Evolutionary conservation across 2,888 invertebrate species (phyloP).

Genomic region (Drosophila hawaiiensis): DNA sequence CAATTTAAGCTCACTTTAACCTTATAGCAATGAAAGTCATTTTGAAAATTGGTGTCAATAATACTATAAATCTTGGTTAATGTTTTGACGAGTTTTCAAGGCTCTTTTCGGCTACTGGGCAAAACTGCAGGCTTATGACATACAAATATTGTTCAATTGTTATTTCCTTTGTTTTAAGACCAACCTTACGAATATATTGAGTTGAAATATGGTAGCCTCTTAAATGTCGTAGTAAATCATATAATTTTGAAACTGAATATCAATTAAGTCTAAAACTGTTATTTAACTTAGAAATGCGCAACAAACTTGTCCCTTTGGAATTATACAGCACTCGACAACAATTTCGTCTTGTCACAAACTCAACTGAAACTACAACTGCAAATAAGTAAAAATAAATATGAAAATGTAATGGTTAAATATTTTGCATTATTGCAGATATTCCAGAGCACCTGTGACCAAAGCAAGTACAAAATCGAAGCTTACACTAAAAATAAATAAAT

Average conservation of each 20-base stretch:
- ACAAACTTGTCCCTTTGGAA: neutral
- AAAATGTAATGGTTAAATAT: constrained; percentile 54
- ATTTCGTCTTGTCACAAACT: constrained; percentile 10
- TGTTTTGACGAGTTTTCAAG: neutral
- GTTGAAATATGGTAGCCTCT: neutral
- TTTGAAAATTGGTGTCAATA: neutral
- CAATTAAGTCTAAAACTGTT: neutral
- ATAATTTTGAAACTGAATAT: neutral
- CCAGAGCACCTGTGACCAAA: constrained; percentile 31
- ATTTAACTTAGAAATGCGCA: neutral
- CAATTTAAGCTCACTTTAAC: neutral
- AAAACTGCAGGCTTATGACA: too few relatives aligned
- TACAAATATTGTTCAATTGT: neutral
- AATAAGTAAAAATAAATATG: constrained; percentile 26
- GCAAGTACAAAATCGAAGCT: constrained; percentile 19
- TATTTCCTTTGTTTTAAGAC: neutral
- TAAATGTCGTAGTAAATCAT: neutral
- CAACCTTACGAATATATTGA: neutral
- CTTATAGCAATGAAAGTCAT: neutral
- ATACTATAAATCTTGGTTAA: neutral
- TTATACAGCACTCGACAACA: constrained; percentile 4
- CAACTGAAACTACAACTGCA: constrained; percentile 38
- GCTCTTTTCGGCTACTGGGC: neutral
- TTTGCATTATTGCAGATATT: constrained; percentile 63
- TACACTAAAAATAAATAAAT: constrained; percentile 66